Conservation (phyloP, 2,113 vertebrate species). For the Carlito syrichta region DNA sequence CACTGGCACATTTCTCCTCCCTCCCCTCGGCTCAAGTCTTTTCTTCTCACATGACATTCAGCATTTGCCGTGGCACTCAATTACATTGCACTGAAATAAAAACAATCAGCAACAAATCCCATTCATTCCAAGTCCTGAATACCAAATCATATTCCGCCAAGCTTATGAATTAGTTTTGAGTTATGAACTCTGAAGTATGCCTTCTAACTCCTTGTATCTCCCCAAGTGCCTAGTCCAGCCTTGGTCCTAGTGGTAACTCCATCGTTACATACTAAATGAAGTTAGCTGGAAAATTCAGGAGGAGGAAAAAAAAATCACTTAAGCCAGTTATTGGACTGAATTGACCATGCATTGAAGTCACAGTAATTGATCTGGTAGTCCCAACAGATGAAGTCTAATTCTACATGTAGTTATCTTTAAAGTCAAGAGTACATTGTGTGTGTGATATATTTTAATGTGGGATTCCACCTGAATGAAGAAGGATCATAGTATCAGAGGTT, state of each 20-base stretch:
- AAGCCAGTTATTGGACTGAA: slow-evolving; percentile 61
- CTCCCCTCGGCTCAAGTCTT: background rate
- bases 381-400: slow-evolving; percentile 42
- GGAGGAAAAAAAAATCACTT: slow-evolving; percentile 34
- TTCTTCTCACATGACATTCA: background rate
- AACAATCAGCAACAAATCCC: background rate
- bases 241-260: background rate
- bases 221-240: background rate
- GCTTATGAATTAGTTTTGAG: background rate
- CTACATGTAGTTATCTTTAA: slow-evolving; percentile 27
- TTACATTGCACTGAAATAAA: background rate
- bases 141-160: background rate
- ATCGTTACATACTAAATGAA: background rate
- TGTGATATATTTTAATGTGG: slow-evolving; percentile 31
- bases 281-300: slow-evolving; percentile 45
- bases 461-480: slow-evolving; percentile 17
- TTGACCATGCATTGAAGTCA: slow-evolving; percentile 61
- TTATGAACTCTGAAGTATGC: background rate
- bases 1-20: background rate
- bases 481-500: background rate
- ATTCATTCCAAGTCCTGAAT: background rate
- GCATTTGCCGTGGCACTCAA: background rate
- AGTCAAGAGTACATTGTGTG: background rate
- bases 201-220: background rate
- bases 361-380: slow-evolving; percentile 61